A percentile compares a stretch with the other conserved stretches of the same genome.
phyloP scores from a whole-genome alignment of 2,888 invertebrate genomes.

The Harpalus rufipes region DNA sequence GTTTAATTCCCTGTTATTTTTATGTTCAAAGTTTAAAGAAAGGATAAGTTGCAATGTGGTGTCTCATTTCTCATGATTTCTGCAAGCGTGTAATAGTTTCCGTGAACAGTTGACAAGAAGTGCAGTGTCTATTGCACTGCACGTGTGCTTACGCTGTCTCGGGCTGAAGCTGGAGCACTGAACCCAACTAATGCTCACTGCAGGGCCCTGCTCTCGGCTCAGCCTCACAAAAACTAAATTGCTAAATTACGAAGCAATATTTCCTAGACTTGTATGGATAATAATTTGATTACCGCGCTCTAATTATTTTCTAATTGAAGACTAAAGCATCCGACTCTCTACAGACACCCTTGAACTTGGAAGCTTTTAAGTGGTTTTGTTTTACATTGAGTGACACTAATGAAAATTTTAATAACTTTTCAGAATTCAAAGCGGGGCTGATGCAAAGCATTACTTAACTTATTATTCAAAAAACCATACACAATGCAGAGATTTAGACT shows the following conservation, averaged over 20 bases:
- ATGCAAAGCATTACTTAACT: too few relatives aligned
- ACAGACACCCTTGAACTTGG: slow-evolving; percentile 40
- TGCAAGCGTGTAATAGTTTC: slow-evolving; percentile 48
- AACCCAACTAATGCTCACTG: slow-evolving; percentile 30
- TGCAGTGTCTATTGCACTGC: slow-evolving; percentile 18
- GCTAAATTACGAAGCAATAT: slow-evolving; percentile 74
- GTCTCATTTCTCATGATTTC: slow-evolving; percentile 16
- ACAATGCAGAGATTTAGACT: too few relatives aligned
- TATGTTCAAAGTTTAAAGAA: too few relatives aligned
- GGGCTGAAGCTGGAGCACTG: slow-evolving; percentile 11
- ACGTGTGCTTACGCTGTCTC: slow-evolving; percentile 26
- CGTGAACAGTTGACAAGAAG: slow-evolving; percentile 19
- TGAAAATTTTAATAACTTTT: slow-evolving; percentile 30
- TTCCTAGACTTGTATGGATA: slow-evolving; percentile 70
- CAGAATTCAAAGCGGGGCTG: neutral
- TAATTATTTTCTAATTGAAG: slow-evolving; percentile 74
- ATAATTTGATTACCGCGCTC: slow-evolving; percentile 73
- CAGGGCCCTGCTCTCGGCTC: slow-evolving; percentile 17
- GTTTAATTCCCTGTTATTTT: too few relatives aligned
- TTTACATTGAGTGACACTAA: slow-evolving; percentile 37
- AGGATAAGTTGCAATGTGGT: too few relatives aligned
- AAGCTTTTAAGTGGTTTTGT: slow-evolving; percentile 25
- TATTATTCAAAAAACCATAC: too few relatives aligned
- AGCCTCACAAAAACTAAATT: slow-evolving; percentile 72
- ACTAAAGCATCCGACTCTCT: slow-evolving; percentile 68